Evolutionary conservation across 1,140 invertebrate genomes (phyloP), one percentile per base, ranked within the genome.

Genomic region (Papilio machaon): DNA sequence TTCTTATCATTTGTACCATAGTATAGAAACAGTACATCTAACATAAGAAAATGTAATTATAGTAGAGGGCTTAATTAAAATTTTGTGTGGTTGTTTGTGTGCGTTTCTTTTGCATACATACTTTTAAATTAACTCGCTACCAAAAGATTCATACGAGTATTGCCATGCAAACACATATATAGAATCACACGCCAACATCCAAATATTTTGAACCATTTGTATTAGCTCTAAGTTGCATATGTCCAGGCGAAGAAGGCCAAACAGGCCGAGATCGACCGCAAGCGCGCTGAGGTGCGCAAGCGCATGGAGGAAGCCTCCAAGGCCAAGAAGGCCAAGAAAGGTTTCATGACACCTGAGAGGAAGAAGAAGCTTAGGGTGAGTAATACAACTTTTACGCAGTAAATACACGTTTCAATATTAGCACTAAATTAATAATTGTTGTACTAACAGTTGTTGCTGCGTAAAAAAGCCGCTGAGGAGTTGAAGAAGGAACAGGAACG

Each of bases 401-500:
- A 75, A 83, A 17, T 52, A 73, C 17, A 73, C 23, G 9, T 76
- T 78, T 77, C 73, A 7, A 17, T 38, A 79, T 73, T 46, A 47
- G 43, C 43, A 46, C 43, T n/a, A 46, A 46, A 15, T 13, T 17
- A 73, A 19, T 73, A 0, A 73, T 43, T 19, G 30, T 78, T 47
- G 7, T 67, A 11, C 17, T 81, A 81, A 87, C 91, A 98, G 97
- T 96, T 99, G 96, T 96, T 99, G 95, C 96, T 99, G 96, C 99
- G 99, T 97, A 99, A 99, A 96, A 99, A 99, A 97, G 99, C 99
- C 92, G 99, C 99, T 89, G 99, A 99, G 95, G 99, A 99, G 95
- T 96, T 99, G 95, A 99, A 99, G 96, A 99, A 99, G 94, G 99
- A 99, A 96, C 99, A 99, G 95, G 98, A 99, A 95, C 97, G 98